These are phyloP conservation scores for Merops nubicus DNA, from an alignment of 2,113 vertebrate genomes.

Conservation along the genomic window DNA sequence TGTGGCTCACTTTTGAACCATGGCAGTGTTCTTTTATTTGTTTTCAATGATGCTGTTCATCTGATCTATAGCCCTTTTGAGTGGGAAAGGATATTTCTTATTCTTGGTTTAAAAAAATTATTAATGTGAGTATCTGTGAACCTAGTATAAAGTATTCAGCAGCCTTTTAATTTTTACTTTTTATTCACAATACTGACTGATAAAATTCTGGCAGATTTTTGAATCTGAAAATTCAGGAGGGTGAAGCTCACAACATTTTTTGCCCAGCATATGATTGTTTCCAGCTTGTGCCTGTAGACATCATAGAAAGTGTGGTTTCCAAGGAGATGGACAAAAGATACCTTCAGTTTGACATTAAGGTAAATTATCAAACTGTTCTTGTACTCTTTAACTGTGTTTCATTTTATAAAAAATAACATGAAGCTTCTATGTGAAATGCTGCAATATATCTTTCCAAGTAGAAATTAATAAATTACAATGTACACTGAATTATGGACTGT, in stretches of 20 bases:
- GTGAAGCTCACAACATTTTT: slow-evolving; percentile 98
- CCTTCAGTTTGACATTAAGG: slow-evolving; percentile 99
- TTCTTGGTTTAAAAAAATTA: background rate
- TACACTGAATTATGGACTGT: background rate
- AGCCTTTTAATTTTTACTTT: background rate
- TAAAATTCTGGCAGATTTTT: slow-evolving; percentile 86
- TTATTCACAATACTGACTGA: slow-evolving; percentile 50
- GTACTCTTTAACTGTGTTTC: background rate
- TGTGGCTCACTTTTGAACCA: background rate
- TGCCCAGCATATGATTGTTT: slow-evolving; percentile 97
- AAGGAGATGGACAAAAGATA: slow-evolving; percentile 98
- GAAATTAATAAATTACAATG: background rate
- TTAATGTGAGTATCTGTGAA: background rate
- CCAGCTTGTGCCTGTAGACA: slow-evolving; percentile 96
- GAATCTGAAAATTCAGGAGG: slow-evolving; percentile 98
- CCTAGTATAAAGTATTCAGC: background rate
- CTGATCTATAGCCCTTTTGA: background rate
- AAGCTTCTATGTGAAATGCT: background rate
- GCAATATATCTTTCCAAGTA: background rate
- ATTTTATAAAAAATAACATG: slow-evolving; percentile 15
- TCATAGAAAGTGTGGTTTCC: slow-evolving; percentile 98
- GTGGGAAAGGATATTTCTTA: background rate
- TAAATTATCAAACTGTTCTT: slow-evolving; percentile 63
- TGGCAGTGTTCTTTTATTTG: background rate
- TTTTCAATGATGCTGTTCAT: background rate